These are phyloP conservation scores for Actinia tenebrosa DNA, from an alignment of 64 coral and sea anemone genomes.

Conservation along the genomic window DNA sequence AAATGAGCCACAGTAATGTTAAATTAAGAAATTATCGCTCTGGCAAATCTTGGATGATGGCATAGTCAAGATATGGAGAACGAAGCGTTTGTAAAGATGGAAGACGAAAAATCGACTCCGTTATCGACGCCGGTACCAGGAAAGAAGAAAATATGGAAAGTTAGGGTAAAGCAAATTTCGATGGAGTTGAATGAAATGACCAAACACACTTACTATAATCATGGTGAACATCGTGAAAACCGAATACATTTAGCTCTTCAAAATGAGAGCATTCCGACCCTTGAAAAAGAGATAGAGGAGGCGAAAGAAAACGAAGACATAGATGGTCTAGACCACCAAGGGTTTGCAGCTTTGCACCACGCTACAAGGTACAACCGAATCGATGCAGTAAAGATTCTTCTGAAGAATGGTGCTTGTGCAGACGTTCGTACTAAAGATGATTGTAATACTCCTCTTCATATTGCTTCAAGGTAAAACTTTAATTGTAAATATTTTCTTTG, in stretches of 20 bases:
- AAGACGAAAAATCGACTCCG: neutral
- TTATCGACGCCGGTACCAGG: neutral
- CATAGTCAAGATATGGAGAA: neutral
- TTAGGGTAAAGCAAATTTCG: neutral
- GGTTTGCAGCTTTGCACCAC: constrained; percentile 36
- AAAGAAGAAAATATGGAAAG: neutral
- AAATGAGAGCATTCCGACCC: neutral
- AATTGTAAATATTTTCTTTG: neutral
- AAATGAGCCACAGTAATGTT: too few relatives aligned
- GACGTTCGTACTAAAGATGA: constrained; percentile 41
- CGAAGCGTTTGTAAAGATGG: constrained; percentile 12
- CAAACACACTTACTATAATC: neutral
- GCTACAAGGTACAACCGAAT: constrained; percentile 34
- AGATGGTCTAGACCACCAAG: constrained; percentile 33
- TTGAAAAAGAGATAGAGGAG: neutral
- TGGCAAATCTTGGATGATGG: too few relatives aligned
- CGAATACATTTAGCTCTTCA: neutral
- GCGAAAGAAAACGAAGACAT: neutral
- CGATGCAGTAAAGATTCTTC: neutral
- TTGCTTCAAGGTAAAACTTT: constrained; percentile 41
- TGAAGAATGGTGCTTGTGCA: constrained; percentile 23
- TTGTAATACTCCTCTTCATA: constrained; percentile 29
- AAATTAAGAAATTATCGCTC: too few relatives aligned
- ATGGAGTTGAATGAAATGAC: neutral
- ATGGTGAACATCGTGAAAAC: neutral